phyloP scores from a whole-genome alignment of 2,113 vertebrate genomes.

The Dissostichus mawsoni region DNA sequence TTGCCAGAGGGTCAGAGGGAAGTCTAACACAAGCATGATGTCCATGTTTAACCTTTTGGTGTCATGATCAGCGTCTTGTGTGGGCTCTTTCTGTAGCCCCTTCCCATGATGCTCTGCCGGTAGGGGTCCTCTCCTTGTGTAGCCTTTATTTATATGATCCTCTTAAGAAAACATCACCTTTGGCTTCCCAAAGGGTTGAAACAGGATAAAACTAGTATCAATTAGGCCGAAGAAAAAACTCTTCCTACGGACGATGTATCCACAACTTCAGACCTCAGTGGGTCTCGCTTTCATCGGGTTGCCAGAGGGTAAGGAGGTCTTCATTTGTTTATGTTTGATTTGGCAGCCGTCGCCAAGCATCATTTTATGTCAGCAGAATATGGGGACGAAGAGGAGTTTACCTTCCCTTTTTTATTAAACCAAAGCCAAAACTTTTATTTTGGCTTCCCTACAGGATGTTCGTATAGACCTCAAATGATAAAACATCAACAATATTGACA shows the following conservation, averaged over 20 bases:
- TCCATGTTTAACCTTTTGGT: constrained; percentile 69
- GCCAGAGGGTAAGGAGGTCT: constrained; percentile 57
- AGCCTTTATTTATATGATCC: constrained; percentile 76
- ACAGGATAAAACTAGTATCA: constrained; percentile 74
- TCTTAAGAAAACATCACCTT: constrained; percentile 80
- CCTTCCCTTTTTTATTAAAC: constrained; percentile 26
- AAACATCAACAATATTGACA: constrained; percentile 66
- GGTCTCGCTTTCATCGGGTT: constrained; percentile 62
- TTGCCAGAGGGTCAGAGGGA: constrained; percentile 41
- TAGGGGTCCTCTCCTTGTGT: constrained; percentile 64
- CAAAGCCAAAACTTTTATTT: too few species aligned
- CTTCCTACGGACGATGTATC: constrained; percentile 53
- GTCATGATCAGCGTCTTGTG: constrained; percentile 76
- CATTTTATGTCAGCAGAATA: constrained; percentile 51
- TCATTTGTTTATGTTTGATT: constrained; percentile 76
- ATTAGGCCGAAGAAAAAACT: constrained; percentile 63
- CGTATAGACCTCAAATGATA: constrained; percentile 45
- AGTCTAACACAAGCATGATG: constrained; percentile 56
- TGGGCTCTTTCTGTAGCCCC: constrained; percentile 72
- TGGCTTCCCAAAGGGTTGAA: constrained; percentile 73
- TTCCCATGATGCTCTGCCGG: constrained; percentile 80
- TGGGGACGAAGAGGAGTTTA: constrained; percentile 40
- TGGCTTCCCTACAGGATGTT: not conserved
- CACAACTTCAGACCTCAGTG: constrained; percentile 53
- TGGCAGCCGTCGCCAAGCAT: constrained; percentile 60